Base-by-base conservation (phyloP, 2,888 invertebrate species). In the Zele albiditarsus region DNA sequence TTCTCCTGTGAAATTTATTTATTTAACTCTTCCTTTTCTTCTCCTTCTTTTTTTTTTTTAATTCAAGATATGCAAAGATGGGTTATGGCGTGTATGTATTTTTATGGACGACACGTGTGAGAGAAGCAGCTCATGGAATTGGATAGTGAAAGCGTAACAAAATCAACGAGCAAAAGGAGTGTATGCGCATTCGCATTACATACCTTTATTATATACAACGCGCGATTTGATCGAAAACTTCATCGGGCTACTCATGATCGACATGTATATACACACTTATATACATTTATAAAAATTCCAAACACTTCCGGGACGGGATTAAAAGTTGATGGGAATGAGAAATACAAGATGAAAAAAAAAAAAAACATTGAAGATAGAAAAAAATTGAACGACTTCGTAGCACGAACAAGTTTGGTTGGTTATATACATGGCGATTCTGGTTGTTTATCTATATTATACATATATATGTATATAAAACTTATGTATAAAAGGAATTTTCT, bases 121-220 rank as follows among this genome's bases (percentile, higher is more conserved):
- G 10, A 53, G 20, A 53, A 20, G 53, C 20, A 6, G 16, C 63
- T 63, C 73, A 14, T 69, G 71, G 70, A 63, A 71, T 75, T 73
- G 73, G 74, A 78, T 77, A 80, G 80, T 80, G 80, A 80, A 80
- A 80, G 79, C 79, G 78, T 78, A 74, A 77, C 77, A 79, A 78
- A 78, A 80, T 78, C 73, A 53, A 74, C 76, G 60, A 68, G 70
- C 77, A 70, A 53, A 67, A 33, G 38, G 71, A 71, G 25, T 72
- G 69, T 33, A 42, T 46, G 66, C 8, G 53, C 20, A 71, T 38
- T 66, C 42, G 31, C 27, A 31, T 53, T 49, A 67, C 31, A 58
- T 62, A 31, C 62, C 2, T 31, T 38, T 38, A 38, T 38, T 38
- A 31, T 62, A 31, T n/a, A 31, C 62, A 4, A n/a, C 33, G 31